Base-by-base conservation (phyloP, 2,797 vertebrate genomes). In the Acanthiza pusilla region DNA sequence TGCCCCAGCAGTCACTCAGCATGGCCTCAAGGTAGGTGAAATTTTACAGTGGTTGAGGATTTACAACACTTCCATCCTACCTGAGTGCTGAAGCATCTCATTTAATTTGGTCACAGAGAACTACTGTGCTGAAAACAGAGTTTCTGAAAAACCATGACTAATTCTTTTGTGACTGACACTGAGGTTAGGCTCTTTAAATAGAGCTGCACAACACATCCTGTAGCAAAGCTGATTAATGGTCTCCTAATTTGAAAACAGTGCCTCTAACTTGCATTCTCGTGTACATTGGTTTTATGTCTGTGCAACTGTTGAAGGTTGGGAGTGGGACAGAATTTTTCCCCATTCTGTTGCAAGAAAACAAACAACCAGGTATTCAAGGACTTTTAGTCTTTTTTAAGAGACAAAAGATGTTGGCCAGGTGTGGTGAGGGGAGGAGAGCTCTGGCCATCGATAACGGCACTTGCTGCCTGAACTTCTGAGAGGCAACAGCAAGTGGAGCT, bases 141-240 rank as follows among this genome's bases (percentile, higher is more conserved):
- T 10, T 14, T 78, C 61, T 55, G 27, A 27, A 88, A 71, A 51
- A 25, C 3, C 26, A 16, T 48, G 27, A 65, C 11, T 27, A 55
- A 11, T 30, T 47, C 82, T 36, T 26, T 27, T 5, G 0, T 45
- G 22, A 53, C 15, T 0, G 0, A 14, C 38, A 26, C 36, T 45
- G 16, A 45, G 10, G 36, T 34, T 16, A 60, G 40, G 50, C 6
- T 36, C 13, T 60, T 60, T 63, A 50, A 47, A 15, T 9, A 57
- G 14, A 70, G 10, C 26, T 82, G 13, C 16, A 12, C 10, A 58
- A 30, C 16, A 34, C 2, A 2, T 29, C 0, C 0, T 26, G 13
- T 8, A 79, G 8, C 34, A 81, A 78, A 88, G 19, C 4, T 74
- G 50, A 61, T 40, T 72, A 48, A 67, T 11, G 9, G 4, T 62